Conservation (phyloP, 2,113 vertebrate genomes). For the Hypanus sabinus region DNA sequence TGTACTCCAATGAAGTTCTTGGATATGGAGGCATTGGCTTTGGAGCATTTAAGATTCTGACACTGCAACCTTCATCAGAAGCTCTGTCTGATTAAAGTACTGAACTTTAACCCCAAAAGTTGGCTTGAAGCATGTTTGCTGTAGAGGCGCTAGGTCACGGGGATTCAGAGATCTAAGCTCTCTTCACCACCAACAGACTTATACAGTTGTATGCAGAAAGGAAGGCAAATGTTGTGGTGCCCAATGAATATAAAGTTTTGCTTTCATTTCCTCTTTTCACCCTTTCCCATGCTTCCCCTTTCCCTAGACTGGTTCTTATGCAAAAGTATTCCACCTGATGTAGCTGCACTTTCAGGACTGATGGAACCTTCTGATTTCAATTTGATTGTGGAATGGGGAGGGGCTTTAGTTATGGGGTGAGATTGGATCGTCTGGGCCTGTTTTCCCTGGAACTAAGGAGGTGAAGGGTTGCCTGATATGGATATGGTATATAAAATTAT, state of each 20-base stretch:
- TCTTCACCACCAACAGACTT: neutral
- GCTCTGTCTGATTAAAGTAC: neutral
- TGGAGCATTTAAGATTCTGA: neutral
- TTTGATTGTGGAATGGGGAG: neutral
- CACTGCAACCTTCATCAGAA: neutral
- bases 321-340: neutral
- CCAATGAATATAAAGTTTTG: neutral
- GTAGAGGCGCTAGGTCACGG: neutral
- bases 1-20: neutral
- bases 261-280: neutral
- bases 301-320: neutral
- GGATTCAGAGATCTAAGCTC: no score
- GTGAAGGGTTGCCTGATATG: no score
- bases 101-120: neutral
- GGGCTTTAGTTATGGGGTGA: no score
- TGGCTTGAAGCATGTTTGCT: neutral
- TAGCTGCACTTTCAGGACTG: neutral
- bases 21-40: neutral
- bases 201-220: neutral
- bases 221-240: neutral
- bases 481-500: no score
- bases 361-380: neutral
- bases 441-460: no score
- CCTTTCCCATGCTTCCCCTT: neutral
- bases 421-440: no score